phyloP scores from a whole-genome alignment of 2,888 invertebrate genomes.

The Pogonocherus hispidulus region DNA sequence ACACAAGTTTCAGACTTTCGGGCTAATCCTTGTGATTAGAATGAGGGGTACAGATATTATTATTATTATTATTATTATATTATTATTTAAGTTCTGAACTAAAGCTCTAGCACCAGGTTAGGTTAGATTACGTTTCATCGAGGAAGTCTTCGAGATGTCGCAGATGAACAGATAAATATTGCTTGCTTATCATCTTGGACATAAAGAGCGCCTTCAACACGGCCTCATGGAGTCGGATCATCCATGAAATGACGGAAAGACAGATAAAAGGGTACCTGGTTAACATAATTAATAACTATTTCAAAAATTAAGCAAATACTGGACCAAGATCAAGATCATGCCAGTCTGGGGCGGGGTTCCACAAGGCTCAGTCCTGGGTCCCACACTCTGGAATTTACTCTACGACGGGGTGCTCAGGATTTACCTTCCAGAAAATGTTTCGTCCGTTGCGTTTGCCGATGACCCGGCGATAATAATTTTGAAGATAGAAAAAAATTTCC shows the following conservation, averaged over 20 bases:
- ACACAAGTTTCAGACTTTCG: too few relatives aligned
- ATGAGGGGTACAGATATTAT: too few relatives aligned
- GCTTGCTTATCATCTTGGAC: conserved; percentile 16
- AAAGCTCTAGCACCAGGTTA: too few relatives aligned
- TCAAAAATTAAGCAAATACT: conserved; percentile 4
- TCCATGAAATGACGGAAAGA: neutral
- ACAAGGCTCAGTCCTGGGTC: conserved; percentile 18
- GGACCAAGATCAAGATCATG: neutral
- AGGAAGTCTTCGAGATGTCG: conserved; percentile 10
- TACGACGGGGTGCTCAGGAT: too few relatives aligned
- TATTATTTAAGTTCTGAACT: too few relatives aligned
- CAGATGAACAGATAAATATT: neutral
- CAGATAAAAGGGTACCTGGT: neutral
- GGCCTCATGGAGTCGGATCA: conserved; percentile 26
- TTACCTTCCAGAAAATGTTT: too few relatives aligned
- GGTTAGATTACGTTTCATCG: too few relatives aligned
- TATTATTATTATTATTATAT: too few relatives aligned
- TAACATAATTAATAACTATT: conserved; percentile 1
- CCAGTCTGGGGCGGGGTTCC: neutral
- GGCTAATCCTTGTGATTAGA: too few relatives aligned
- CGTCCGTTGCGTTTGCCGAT: too few relatives aligned
- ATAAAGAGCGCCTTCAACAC: conserved; percentile 37
- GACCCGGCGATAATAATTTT: too few relatives aligned
- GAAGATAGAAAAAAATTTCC: too few relatives aligned
- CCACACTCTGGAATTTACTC: conserved; percentile 9